Evolutionary conservation across 1,140 invertebrate species (phyloP), one percentile per base, ranked within the genome.

Genomic region (Coboldia fuscipes): DNA sequence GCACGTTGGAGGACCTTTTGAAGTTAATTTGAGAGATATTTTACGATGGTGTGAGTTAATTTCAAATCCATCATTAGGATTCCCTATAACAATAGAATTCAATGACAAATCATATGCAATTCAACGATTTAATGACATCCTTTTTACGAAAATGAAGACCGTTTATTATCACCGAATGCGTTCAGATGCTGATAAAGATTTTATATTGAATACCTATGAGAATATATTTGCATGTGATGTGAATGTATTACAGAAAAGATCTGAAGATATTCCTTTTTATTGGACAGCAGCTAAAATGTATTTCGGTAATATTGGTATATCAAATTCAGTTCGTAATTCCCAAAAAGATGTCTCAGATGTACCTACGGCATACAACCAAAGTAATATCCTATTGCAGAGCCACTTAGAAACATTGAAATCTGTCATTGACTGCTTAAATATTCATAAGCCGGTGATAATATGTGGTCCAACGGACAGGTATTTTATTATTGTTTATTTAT

Each of bases 21-120:
- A 98, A 55, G 88, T 96, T 56, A 99, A 99, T 62, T 58, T 99
- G 21, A 65, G 96, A 45, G 96, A 99, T 54, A 62, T 98, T 35
- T 75, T 79, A 24, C 70, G 93, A 42, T 97, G 90, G 89, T 89
- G 82, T 52, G 72, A 93, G 48, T 41, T 55, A 3, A 32, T 55
- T 0, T 41, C 46, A 19, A 45, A 49, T 37, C 33, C 40, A 0
- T 26, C 45, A 22, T 53, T 49, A 17, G 50, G 48, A 4, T 54
- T 47, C 24, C 3, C 13, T 14, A 13, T 15, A 15, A 16, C 12
- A 18, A 23, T 30, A 8, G 12, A 19, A 0, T 15, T 24, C 0
- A 29, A 19, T 3, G 20, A 12, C 24, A 3, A 23, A 31, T 10
- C 4, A 32, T 0, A 28, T 27, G 12, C 43, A 48, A 13, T 35